These are phyloP conservation scores for Caenorhabditis sulstoni DNA, from an alignment of 2,888 invertebrate species.

Conservation along the genomic window DNA sequence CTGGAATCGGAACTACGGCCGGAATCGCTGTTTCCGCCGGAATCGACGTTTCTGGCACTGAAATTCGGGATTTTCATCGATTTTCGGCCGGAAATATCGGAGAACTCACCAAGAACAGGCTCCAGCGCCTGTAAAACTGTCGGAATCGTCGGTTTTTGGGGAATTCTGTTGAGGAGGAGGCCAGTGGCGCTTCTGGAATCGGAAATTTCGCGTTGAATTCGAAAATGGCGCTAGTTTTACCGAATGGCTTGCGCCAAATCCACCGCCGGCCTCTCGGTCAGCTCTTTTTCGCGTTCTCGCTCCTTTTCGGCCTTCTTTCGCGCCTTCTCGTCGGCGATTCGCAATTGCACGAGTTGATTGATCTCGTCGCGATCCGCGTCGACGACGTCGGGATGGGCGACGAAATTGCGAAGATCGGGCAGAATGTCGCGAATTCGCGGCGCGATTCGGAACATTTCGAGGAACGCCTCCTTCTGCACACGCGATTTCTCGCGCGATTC, in stretches of 20 bases:
- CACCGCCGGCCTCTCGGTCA: constrained; percentile 3
- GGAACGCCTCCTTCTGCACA: constrained; percentile 29
- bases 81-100: no score
- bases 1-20: no score
- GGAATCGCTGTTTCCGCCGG: no score
- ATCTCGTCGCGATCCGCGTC: constrained; percentile 36
- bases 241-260: constrained; percentile 21
- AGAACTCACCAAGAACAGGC: no score
- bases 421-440: constrained; percentile 32
- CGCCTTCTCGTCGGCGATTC: constrained; percentile 38
- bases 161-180: constrained; percentile 24
- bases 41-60: no score
- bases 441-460: constrained; percentile 46
- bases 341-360: constrained; percentile 18
- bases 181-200: constrained; percentile 38
- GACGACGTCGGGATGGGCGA: constrained; percentile 42
- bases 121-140: neutral
- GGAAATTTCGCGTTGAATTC: no score
- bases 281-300: constrained; percentile 5
- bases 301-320: constrained; percentile 37
- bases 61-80: no score
- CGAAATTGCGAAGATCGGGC: constrained; percentile 29
- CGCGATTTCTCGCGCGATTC: constrained; percentile 30
- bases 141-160: neutral
- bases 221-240: no score